phyloP scores from a whole-genome alignment of 2,113 vertebrate genomes.

The Mormyrus iriodes region DNA sequence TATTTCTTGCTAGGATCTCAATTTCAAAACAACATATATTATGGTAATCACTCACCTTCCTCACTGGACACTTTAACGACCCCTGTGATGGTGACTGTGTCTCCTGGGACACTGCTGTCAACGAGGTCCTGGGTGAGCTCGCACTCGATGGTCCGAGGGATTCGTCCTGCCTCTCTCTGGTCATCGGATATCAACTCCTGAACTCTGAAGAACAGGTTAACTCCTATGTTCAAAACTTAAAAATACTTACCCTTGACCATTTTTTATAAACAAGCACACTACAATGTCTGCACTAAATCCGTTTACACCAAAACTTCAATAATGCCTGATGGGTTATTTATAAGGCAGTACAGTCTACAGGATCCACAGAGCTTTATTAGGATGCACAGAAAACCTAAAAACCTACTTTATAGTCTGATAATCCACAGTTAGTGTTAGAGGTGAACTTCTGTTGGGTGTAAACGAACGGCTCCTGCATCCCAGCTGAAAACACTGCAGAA shows the following conservation, averaged over 20 bases:
- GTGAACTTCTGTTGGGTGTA: conserved; percentile 70
- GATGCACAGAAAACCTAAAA: neutral
- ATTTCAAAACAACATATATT: neutral
- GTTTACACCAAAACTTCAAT: neutral
- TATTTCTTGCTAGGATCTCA: neutral
- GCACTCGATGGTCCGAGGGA: conserved; percentile 91
- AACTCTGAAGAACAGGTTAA: conserved; percentile 60
- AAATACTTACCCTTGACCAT: neutral
- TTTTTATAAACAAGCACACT: neutral
- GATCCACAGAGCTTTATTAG: neutral
- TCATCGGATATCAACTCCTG: conserved; percentile 88
- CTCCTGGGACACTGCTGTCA: conserved; percentile 92
- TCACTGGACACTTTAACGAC: conserved; percentile 84
- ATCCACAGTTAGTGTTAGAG: conserved; percentile 88
- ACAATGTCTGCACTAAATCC: neutral
- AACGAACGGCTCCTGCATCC: conserved; percentile 79
- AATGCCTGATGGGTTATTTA: neutral
- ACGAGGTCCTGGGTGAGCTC: conserved; percentile 88
- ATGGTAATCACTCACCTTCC: conserved; percentile 60
- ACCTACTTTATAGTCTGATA: conserved; percentile 90
- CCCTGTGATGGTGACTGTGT: conserved; percentile 81
- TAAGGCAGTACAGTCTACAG: neutral
- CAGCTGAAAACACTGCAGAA: conserved; percentile 67
- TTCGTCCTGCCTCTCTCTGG: conserved; percentile 85
- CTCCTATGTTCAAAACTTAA: neutral